Base-by-base conservation (phyloP, 2,888 invertebrate species). In the Flabesymbios commensalis region DNA sequence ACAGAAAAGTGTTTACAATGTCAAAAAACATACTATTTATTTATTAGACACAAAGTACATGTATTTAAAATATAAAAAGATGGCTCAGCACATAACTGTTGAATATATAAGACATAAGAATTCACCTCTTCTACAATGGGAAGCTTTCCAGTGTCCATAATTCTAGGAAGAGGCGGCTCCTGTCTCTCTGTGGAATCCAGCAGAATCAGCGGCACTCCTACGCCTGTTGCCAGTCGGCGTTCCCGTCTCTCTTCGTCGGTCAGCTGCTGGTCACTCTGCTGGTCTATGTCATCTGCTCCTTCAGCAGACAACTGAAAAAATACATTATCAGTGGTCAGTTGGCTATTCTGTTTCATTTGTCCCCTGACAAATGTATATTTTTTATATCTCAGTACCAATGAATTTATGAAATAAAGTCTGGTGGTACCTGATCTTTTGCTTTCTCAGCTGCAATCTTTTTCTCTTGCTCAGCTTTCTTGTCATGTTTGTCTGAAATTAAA, bases 141-240 rank as follows among this genome's bases (percentile, higher is more conserved):
- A 43, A 79, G 67, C 62, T 71, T 72, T 22, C 53, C 56, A 36
- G 26, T 29, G 4, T 64, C 59, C 14, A 61, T 29, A 19, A 67
- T 48, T 17, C 32, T 28, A 5, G 4, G 36, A 19, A 49, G 22
- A 5, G 36, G 43, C 73, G 60, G 24, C 26, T 26, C 14, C 53
- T 29, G 19, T 51, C 68, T 74, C 36, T 75, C 74, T 14, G 71
- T 58, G 56, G 78, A 78, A 64, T 81, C 80, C 3, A 81, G 58
- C 19, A 78, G 33, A 29, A 82, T 66, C 57, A 78, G 72, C 3
- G 79, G 79, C 0, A 82, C 68, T 17, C 81, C 81, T 17, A 78
- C 71, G 4, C 74, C 69, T 29, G 77, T 76, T 43, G 76, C 78
- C 17, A 70, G 63, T 19, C 67, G 59, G 42, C 61, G 64, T 48